Conservation (phyloP, 2,888 invertebrate species). For the Drepanosiphum platanoidis region DNA sequence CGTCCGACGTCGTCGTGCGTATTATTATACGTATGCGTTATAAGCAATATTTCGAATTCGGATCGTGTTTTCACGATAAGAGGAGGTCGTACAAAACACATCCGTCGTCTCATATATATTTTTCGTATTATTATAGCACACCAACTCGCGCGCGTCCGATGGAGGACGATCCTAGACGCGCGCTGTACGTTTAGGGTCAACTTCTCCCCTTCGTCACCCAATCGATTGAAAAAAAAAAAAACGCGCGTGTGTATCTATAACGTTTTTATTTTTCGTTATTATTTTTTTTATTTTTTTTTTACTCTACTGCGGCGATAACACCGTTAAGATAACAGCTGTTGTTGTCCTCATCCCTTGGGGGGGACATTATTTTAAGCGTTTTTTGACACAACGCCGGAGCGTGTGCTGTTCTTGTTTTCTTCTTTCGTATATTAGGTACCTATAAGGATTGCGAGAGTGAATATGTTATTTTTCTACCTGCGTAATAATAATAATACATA, state of each 20-base stretch:
- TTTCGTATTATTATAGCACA: not conserved
- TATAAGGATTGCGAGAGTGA: not conserved
- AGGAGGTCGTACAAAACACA: conserved; percentile 17
- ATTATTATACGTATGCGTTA: not conserved
- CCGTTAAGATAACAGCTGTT: not conserved
- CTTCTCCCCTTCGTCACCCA: not conserved
- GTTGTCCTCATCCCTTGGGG: not conserved
- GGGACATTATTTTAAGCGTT: not conserved
- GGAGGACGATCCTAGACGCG: not conserved
- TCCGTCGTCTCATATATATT: not conserved
- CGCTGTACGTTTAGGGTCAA: not conserved
- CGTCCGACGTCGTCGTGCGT: not conserved
- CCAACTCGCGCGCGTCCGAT: not conserved
- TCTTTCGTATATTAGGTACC: not conserved
- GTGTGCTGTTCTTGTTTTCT: not conserved
- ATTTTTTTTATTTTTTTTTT: not conserved
- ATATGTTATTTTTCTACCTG: not conserved
- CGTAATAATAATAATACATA: not conserved
- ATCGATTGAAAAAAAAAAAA: not conserved
- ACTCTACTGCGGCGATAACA: conserved; percentile 1
- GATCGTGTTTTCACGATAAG: conserved; percentile 34
- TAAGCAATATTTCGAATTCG: conserved; percentile 39
- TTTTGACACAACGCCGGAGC: not conserved
- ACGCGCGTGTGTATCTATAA: not conserved
- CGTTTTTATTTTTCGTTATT: conserved; percentile 32